phyloP scores from a whole-genome alignment of 2,888 invertebrate species.

The Pharmacophagus antenor region DNA sequence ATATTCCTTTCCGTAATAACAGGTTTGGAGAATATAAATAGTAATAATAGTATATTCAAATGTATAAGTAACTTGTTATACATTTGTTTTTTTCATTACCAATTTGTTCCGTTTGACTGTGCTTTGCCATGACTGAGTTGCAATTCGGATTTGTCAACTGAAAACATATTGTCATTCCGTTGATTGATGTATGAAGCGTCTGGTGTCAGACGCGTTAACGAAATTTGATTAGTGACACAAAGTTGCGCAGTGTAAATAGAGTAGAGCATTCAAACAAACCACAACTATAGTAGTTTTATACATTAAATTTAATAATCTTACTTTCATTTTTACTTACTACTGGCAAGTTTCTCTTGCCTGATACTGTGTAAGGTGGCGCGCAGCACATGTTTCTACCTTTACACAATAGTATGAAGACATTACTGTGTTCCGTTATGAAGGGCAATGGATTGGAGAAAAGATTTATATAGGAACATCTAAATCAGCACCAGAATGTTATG shows the following conservation, averaged over 20 bases:
- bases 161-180: slow-evolving; percentile 31
- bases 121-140: slow-evolving; percentile 7
- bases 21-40: neutral
- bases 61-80: no score
- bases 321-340: neutral
- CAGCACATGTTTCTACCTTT: no score
- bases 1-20: no score
- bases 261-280: neutral
- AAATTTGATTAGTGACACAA: slow-evolving; percentile 7
- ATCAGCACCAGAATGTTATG: no score
- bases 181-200: slow-evolving; percentile 27
- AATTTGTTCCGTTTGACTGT: slow-evolving; percentile 17
- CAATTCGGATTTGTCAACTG: slow-evolving; percentile 30
- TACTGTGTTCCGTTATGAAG: no score
- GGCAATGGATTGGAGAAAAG: no score
- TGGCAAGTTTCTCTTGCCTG: no score
- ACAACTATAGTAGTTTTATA: neutral
- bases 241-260: neutral
- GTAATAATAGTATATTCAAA: neutral
- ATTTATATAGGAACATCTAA: no score
- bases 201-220: slow-evolving; percentile 9
- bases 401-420: no score
- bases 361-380: no score
- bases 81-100: neutral
- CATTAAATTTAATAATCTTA: neutral